These are phyloP conservation scores for Rhaphigaster nebulosa DNA, from an alignment of 2,888 invertebrate genomes.

Conservation along the genomic window DNA sequence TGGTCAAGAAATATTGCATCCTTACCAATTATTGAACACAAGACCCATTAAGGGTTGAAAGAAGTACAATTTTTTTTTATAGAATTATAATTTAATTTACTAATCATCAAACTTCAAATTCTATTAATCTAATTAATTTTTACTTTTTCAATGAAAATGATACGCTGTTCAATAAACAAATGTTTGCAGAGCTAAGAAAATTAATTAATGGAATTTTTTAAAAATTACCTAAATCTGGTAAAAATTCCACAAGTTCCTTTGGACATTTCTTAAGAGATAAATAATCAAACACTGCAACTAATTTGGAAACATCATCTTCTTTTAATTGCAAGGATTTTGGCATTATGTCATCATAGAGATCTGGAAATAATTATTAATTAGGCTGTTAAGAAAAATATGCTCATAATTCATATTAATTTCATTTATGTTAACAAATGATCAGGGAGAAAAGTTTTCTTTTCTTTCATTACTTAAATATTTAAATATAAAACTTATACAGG, in stretches of 20 bases:
- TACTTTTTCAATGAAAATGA: neutral
- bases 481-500: no score
- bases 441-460: no score
- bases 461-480: no score
- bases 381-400: no score
- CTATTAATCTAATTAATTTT: neutral
- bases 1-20: no score
- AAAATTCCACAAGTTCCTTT: neutral
- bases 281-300: neutral
- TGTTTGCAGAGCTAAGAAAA: neutral
- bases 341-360: neutral
- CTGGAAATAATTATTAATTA: slow-evolving; percentile 18
- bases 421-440: no score
- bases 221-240: slow-evolving; percentile 7
- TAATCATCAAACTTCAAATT: neutral
- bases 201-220: neutral
- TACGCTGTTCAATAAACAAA: neutral
- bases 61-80: no score
- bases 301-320: slow-evolving; percentile 15
- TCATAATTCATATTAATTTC: no score
- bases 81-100: no score
- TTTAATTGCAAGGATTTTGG: slow-evolving; percentile 24
- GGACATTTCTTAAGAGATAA: neutral
- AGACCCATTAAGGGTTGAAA: no score
- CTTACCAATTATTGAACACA: no score